Evolutionary conservation across 2,113 vertebrate genomes (phyloP).

Genomic region (Furnarius figulus): DNA sequence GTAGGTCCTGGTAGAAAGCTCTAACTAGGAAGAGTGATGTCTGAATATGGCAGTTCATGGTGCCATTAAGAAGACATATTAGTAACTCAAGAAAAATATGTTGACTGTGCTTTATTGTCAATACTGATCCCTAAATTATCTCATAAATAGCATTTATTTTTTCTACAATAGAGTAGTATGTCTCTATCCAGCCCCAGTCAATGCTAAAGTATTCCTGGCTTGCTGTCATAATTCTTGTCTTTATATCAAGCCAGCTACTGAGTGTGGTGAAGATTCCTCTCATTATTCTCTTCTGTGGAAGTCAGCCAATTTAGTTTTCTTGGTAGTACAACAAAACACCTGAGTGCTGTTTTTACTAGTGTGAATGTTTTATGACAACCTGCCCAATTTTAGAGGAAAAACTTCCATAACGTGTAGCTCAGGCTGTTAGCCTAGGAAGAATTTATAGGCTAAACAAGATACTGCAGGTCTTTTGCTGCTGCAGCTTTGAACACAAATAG

Average conservation of each 20-base stretch:
- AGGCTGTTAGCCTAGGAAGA: background rate
- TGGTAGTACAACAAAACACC: background rate
- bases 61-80: background rate
- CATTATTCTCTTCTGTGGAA: background rate
- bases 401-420: background rate
- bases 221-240: background rate
- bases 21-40: background rate
- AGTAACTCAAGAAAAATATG: background rate
- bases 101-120: background rate
- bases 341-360: background rate
- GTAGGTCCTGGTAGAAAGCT: background rate
- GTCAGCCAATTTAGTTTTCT: background rate
- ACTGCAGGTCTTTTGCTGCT: background rate
- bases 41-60: background rate
- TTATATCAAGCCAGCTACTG: background rate
- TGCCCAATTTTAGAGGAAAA: background rate
- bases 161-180: background rate
- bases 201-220: background rate
- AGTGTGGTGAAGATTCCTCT: background rate
- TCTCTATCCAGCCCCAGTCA: background rate
- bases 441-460: background rate
- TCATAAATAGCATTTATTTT: background rate
- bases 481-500: constrained; percentile 14
- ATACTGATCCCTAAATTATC: background rate
- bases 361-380: background rate